Conservation (phyloP, 1,140 invertebrate species). For the Ditylenchus dipsaci region DNA sequence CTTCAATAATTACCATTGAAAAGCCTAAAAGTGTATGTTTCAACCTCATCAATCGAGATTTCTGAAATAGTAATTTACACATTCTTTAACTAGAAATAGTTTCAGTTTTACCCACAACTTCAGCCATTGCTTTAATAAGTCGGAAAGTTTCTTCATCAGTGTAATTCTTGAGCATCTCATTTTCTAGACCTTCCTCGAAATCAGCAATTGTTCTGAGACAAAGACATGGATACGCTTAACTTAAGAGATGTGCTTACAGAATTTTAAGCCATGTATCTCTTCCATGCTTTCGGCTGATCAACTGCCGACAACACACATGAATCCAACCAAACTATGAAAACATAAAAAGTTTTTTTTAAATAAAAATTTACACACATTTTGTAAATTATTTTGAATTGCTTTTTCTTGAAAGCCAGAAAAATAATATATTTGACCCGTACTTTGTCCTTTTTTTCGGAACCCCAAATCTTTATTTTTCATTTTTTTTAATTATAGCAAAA, state of each 20-base stretch:
- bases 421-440: too few relatives aligned
- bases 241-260: conserved; percentile 35
- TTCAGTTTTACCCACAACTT: conserved; percentile 44
- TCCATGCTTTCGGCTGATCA: conserved; percentile 56
- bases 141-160: conserved; percentile 54
- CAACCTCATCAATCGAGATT: background rate
- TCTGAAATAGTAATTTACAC: background rate
- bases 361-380: too few relatives aligned
- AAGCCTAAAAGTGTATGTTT: conserved; percentile 11
- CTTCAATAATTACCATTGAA: conserved; percentile 50
- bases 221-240: conserved; percentile 2
- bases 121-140: conserved; percentile 49
- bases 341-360: too few relatives aligned
- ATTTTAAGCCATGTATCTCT: conserved; percentile 54
- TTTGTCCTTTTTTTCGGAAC: too few relatives aligned
- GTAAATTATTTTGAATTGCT: too few relatives aligned
- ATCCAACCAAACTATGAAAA: conserved; percentile 52
- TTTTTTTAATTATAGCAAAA: too few relatives aligned
- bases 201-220: conserved; percentile 56
- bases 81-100: conserved; percentile 19
- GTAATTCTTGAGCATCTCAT: conserved; percentile 55
- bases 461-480: too few relatives aligned
- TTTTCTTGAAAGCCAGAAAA: too few relatives aligned
- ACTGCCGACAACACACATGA: conserved; percentile 55
- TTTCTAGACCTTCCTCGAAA: conserved; percentile 55